Base-by-base conservation (phyloP, 2,113 vertebrate genomes). In the Dendrocopos noguchii region DNA sequence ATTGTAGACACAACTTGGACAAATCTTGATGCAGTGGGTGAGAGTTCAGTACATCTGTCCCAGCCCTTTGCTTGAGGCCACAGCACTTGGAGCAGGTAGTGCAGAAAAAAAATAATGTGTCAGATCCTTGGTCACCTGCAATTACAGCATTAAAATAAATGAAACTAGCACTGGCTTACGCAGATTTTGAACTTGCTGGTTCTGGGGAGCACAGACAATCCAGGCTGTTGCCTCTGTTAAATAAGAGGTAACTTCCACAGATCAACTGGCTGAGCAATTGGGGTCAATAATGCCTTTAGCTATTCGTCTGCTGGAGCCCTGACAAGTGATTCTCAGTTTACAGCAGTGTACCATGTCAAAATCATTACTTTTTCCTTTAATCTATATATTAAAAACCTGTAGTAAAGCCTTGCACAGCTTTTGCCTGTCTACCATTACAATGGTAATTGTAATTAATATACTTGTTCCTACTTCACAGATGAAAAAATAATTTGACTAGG, bases 361-460 rank as follows among this genome's bases (percentile, higher is more conserved):
- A 95, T 92, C 36, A 80, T 89, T 96, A 91, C 94, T 92, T 97
- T 96, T 96, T 95, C 84, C 94, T 95, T 97, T 96, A 95, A 96
- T 95, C 94, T 92, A 94, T 86, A 95, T 95, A 96, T 95, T 95
- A 96, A 96, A 97, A 96, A 84, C 5, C 6, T 0, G 0, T 46
- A 3, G 3, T 90, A 95, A 94, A 97, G 93, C 81, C 70, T 73
- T 89, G 57, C 67, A 84, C 65, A 87, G 84, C 88, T 96, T 95
- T 95, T 95, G 94, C 95, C 84, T 91, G 87, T 80, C 86, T 90
- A 89, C 78, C 65, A 39, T 28, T 78, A 81, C 88, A 91, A 70
- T 75, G 52, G 87, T 92, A 93, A 95, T 28, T 87, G 81, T 94
- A 97, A 98, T 96, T 97, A 97, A 97, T 97, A 97, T 95, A 83